These are phyloP conservation scores for Balaeniceps rex DNA, from an alignment of 2,113 vertebrate species.

Conservation along the genomic window DNA sequence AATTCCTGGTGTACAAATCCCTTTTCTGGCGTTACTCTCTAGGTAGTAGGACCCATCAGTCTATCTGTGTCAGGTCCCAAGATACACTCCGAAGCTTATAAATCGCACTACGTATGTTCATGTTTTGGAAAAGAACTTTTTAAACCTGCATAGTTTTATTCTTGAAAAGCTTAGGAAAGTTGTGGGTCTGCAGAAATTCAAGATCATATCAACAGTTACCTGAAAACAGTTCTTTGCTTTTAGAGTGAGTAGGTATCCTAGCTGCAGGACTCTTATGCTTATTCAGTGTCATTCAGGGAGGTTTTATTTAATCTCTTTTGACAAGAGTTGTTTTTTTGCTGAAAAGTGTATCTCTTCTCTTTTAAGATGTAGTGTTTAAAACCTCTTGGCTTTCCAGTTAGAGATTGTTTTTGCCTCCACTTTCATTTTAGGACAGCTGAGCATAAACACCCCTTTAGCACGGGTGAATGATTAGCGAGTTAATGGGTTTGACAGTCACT, in stretches of 20 bases:
- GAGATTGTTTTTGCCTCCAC: not conserved
- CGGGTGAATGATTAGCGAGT: not conserved
- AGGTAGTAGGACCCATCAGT: not conserved
- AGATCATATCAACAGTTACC: not conserved
- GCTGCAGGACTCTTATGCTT: not conserved
- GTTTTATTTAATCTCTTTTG: not conserved
- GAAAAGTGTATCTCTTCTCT: not conserved
- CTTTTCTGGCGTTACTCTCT: not conserved
- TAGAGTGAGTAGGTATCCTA: not conserved
- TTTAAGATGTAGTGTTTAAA: not conserved
- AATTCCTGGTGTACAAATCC: not conserved
- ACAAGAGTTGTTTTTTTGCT: not conserved
- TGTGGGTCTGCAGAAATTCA: not conserved
- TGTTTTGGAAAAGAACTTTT: not conserved
- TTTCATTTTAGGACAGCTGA: not conserved
- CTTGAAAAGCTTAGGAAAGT: not conserved
- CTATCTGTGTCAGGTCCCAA: not conserved
- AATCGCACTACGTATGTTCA: rapidly evolving
- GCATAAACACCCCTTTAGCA: not conserved
- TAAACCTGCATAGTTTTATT: not conserved
- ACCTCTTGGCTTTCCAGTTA: not conserved
- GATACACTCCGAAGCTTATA: not conserved
- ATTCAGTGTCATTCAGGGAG: not conserved
- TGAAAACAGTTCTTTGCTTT: not conserved
- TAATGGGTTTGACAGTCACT: not conserved